These are phyloP conservation scores for Fragum sueziense DNA, from an alignment of 2,888 invertebrate genomes.

Conservation along the genomic window DNA sequence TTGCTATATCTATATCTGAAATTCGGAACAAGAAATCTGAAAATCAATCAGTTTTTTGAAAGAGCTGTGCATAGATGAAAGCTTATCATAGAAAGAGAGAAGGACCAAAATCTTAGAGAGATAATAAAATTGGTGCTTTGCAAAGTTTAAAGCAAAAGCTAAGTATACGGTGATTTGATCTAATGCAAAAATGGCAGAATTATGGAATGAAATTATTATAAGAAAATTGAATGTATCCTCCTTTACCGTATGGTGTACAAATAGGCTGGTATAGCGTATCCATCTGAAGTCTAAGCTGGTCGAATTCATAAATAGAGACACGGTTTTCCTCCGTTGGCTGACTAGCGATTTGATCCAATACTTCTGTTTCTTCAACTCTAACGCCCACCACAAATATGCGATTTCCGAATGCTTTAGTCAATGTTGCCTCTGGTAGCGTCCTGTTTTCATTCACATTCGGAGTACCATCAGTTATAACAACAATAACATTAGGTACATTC, in stretches of 20 bases:
- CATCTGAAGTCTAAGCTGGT: constrained; percentile 62
- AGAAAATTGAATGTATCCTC: not conserved
- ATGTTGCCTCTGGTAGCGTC: constrained; percentile 68
- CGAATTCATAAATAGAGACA: constrained; percentile 66
- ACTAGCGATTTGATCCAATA: constrained; percentile 72
- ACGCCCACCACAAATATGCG: constrained; percentile 70
- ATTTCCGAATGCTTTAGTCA: constrained; percentile 60
- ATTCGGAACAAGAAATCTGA: too few relatives aligned
- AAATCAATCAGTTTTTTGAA: not conserved
- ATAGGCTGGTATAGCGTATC: constrained; percentile 53
- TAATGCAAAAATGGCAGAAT: not conserved
- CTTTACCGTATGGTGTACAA: constrained; percentile 31
- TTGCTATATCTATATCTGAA: too few relatives aligned
- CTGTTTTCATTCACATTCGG: constrained; percentile 70
- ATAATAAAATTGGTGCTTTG: not conserved
- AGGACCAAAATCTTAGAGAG: not conserved
- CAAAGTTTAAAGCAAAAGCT: not conserved
- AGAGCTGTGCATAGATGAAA: not conserved
- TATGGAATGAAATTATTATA: too few relatives aligned
- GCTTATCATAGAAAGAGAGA: not conserved
- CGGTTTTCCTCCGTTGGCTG: constrained; percentile 68
- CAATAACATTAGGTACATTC: constrained; percentile 66
- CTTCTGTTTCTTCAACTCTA: constrained; percentile 64
- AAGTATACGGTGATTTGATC: not conserved
- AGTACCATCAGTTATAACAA: constrained; percentile 76